Base-by-base conservation (phyloP, 2,888 invertebrate species). In the Therioaphis trifolii region DNA sequence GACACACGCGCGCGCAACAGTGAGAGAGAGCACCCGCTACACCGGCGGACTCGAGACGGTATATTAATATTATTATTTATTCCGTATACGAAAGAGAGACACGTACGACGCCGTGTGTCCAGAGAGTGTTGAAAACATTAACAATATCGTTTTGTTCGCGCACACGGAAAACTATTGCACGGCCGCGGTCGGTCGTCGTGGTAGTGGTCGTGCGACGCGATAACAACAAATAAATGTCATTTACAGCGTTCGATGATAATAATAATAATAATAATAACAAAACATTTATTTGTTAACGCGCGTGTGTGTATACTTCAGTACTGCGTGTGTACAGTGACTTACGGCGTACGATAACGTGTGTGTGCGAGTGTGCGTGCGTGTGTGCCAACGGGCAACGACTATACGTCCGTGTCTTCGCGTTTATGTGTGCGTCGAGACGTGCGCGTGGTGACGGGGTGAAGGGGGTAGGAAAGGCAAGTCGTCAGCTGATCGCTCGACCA, bases 261-360 rank as follows among this genome's bases (percentile, higher is more conserved):
- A 66, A 66, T 29, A 63, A 27, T 35, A 66, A 69, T 43, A 27
- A 46, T 58, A 46, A 71, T 15, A 71, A 71, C 71, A 71, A 71
- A 71, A 71, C 46, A 49, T 49, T 71, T 2, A n/a, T 15, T 35
- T 5, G 35, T 35, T n/a, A 18, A n/a, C n/a, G 35, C 15, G 12
- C 15, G 46, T 9, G 46, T 46, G 12, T 12, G 46, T 12, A 5
- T 7, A 3, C 7, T 7, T 35, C 35, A 7, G 35, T 7, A 3
- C 35, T 7, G 4, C 35, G 35, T 14, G 15, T 29, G 29, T 29
- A 15, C 29, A n/a, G 29, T 29, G 18, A 7, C 18, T 18, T 52
- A 52, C 18, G 7, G 35, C 35, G 35, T 35, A 35, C 7, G 3
- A 7, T 35, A 5, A 35, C 7, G n/a, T n/a, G n/a, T 35, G 4